A percentile compares a stretch with the other conserved stretches of the same genome.
phyloP scores from a whole-genome alignment of 2,113 vertebrate species.

The Erpornis zantholeuca region DNA sequence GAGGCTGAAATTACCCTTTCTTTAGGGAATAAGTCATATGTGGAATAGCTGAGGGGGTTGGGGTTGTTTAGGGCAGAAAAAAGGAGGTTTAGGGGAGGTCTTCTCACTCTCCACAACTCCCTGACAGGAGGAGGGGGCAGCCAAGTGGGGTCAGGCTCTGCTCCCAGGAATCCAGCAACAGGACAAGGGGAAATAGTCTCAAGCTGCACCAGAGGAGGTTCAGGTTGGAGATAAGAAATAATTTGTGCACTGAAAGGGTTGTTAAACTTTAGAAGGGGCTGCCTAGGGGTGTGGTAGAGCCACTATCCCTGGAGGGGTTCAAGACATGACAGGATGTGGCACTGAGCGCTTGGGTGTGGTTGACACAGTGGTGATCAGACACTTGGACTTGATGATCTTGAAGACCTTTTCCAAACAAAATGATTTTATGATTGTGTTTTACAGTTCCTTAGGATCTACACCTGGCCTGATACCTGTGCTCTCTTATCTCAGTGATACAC shows the following conservation, averaged over 20 bases:
- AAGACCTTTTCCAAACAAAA: neutral
- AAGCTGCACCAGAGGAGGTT: neutral
- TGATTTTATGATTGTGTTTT: neutral
- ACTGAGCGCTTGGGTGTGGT: neutral
- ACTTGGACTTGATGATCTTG: neutral
- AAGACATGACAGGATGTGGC: neutral
- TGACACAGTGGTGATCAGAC: neutral
- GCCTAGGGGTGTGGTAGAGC: neutral
- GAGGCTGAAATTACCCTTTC: neutral
- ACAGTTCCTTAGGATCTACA: neutral
- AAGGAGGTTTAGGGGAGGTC: neutral
- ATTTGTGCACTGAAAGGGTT: neutral
- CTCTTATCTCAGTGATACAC: neutral
- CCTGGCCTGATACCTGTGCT: neutral
- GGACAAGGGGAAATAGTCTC: neutral
- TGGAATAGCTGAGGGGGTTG: neutral
- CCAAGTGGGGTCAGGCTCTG: neutral
- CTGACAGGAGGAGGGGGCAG: neutral
- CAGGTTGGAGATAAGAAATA: neutral
- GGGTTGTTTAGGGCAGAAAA: neutral
- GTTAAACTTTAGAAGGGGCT: neutral
- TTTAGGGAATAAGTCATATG: neutral
- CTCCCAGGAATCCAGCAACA: neutral
- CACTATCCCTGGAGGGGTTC: neutral
- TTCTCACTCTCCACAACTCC: neutral